Conservation (phyloP, 2,113 vertebrate genomes). For the Carassius carassius region DNA sequence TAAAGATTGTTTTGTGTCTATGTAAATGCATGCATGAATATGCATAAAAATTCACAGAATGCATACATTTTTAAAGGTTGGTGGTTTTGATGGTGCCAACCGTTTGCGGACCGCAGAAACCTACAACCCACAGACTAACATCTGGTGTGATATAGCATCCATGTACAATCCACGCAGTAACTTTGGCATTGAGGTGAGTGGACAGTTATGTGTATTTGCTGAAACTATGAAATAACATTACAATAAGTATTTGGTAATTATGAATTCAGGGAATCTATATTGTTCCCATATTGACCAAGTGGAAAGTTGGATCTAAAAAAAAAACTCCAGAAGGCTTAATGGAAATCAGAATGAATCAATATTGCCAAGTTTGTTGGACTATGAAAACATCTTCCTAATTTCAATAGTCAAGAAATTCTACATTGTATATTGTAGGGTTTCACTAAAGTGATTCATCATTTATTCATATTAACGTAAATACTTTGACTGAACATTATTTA, state of each 20-base stretch:
- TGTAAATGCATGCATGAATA: not conserved
- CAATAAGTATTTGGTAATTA: not conserved
- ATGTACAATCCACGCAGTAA: conserved; percentile 85
- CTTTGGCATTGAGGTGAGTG: conserved; percentile 79
- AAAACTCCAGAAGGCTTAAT: not conserved
- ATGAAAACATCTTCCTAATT: not conserved
- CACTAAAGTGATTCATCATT: not conserved
- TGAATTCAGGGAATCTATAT: not conserved
- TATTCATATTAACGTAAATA: not conserved
- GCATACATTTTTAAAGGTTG: conserved; percentile 73
- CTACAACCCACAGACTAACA: conserved; percentile 73
- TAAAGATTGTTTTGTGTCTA: not conserved
- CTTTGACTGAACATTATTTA: not conserved
- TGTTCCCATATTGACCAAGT: not conserved
- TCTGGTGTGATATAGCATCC: conserved; percentile 77
- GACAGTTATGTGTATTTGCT: not conserved
- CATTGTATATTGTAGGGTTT: not conserved
- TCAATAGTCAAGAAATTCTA: not conserved
- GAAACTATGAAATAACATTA: not conserved
- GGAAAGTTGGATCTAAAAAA: not conserved
- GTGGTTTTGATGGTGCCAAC: conserved; percentile 80
- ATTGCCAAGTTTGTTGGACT: not conserved
- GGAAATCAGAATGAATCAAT: not conserved
- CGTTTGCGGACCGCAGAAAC: conserved; percentile 79
- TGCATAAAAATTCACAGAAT: not conserved